Conservation (phyloP, 2,888 invertebrate genomes). For the Operophtera brumata region DNA sequence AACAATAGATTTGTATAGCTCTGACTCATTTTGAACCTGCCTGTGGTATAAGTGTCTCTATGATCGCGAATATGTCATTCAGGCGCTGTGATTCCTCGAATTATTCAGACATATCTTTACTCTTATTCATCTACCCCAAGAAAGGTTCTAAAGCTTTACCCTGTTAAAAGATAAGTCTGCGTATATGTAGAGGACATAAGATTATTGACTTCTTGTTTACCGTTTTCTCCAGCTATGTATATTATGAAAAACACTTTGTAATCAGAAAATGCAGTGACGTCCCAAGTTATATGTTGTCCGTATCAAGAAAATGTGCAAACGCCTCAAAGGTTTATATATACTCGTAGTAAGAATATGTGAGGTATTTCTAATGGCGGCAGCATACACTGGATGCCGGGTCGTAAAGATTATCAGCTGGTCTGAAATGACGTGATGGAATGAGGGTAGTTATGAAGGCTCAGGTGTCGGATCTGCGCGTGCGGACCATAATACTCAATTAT, state of each 20-base stretch:
- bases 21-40: neutral
- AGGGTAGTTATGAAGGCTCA: slow-evolving; percentile 54
- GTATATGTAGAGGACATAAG: slow-evolving; percentile 29
- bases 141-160: no score
- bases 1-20: neutral
- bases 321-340: slow-evolving; percentile 33
- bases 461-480: slow-evolving; percentile 64
- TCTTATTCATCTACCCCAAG: slow-evolving; percentile 22
- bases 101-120: neutral
- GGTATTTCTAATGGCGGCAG: slow-evolving; percentile 41
- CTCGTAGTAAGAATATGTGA: no score
- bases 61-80: neutral
- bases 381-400: slow-evolving; percentile 50
- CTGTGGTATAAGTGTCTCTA: neutral
- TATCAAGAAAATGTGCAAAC: slow-evolving; percentile 35
- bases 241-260: slow-evolving; percentile 13
- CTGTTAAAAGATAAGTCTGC: no score
- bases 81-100: neutral
- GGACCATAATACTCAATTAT: slow-evolving; percentile 31
- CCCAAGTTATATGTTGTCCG: slow-evolving; percentile 23
- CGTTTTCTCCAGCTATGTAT: slow-evolving; percentile 19
- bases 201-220: slow-evolving; percentile 35
- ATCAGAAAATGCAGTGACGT: slow-evolving; percentile 24
- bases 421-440: slow-evolving; percentile 48
- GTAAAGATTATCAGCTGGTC: slow-evolving; percentile 54